These are phyloP conservation scores for Laothoe populi DNA, from an alignment of 2,888 invertebrate species.

Conservation along the genomic window DNA sequence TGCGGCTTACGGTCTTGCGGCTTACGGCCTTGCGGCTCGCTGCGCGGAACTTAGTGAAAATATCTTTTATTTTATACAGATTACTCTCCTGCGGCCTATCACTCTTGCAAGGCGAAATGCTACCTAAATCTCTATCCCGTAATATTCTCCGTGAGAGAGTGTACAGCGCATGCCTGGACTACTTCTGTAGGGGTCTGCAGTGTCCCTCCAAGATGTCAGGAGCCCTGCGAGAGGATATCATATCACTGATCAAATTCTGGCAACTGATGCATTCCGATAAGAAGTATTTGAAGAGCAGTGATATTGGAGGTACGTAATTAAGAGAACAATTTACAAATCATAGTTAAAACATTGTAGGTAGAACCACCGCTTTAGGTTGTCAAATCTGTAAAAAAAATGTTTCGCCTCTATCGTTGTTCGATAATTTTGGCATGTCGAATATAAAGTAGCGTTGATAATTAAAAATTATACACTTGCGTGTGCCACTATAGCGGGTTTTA, in stretches of 20 bases:
- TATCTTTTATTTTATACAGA: slow-evolving; percentile 64
- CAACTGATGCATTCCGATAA: slow-evolving; percentile 97
- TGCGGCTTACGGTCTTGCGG: no score
- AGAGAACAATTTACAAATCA: not conserved
- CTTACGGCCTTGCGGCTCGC: slow-evolving; percentile 9
- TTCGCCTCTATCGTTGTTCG: no score
- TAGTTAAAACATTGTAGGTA: no score
- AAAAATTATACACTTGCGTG: no score
- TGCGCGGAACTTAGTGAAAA: no score
- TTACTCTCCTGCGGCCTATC: slow-evolving; percentile 96
- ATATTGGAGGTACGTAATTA: slow-evolving; percentile 87
- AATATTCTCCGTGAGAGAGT: slow-evolving; percentile 97
- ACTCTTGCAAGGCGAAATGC: slow-evolving; percentile 96
- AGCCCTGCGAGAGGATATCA: slow-evolving; percentile 94
- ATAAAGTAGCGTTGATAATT: not conserved
- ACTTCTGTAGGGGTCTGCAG: slow-evolving; percentile 95
- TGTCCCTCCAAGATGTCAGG: slow-evolving; percentile 93
- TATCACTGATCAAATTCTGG: slow-evolving; percentile 96
- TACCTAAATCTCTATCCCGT: slow-evolving; percentile 93
- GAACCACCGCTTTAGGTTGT: no score
- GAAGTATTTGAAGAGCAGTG: slow-evolving; percentile 93
- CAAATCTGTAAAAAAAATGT: no score
- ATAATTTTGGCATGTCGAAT: no score
- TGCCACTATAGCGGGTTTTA: no score
- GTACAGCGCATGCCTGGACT: slow-evolving; percentile 97